Percentiles rank a stretch among this genome's conserved stretches.
These are phyloP conservation scores for Venustaconcha ellipsiformis DNA, from an alignment of 1,140 invertebrate species.

Conservation along the genomic window DNA sequence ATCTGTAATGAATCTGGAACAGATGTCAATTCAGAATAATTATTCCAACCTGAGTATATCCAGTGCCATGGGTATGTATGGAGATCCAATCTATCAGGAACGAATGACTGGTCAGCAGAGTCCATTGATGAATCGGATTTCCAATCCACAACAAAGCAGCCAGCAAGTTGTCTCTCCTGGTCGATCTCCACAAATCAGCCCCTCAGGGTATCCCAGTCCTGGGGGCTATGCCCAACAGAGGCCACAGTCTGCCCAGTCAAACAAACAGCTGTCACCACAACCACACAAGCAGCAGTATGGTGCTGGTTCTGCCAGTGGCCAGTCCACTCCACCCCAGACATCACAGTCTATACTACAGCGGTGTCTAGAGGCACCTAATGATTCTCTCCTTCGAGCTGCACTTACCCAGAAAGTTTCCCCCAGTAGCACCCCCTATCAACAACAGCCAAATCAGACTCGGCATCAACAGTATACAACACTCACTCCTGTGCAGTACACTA, in stretches of 20 bases:
- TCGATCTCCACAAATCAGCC: slow-evolving; percentile 53
- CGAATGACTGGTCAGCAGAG: slow-evolving; percentile 25
- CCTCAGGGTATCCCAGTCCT: slow-evolving; percentile 32
- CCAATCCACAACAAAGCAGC: slow-evolving; percentile 17
- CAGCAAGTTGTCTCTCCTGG: slow-evolving; percentile 17
- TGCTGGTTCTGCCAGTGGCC: not conserved
- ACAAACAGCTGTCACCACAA: slow-evolving; percentile 28
- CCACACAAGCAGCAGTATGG: not conserved
- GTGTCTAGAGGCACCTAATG: slow-evolving; percentile 44
- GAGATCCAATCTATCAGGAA: slow-evolving; percentile 38
- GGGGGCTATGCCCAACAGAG: slow-evolving; percentile 9
- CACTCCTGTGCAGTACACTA: slow-evolving; percentile 14
- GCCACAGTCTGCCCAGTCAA: slow-evolving; percentile 33
- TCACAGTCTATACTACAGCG: slow-evolving; percentile 45
- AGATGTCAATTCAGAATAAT: slow-evolving; percentile 4
- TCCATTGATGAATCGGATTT: slow-evolving; percentile 20
- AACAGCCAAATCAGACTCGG: not conserved
- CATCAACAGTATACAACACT: slow-evolving; percentile 8
- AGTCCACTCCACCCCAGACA: slow-evolving; percentile 11
- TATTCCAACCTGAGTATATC: slow-evolving; percentile 20
- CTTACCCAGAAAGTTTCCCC: slow-evolving; percentile 43
- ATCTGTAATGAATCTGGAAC: slow-evolving; percentile 29
- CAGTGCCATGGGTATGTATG: slow-evolving; percentile 2
- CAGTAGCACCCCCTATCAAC: slow-evolving; percentile 11
- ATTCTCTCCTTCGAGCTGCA: slow-evolving; percentile 57